Conservation (phyloP, 2,797 vertebrate species). For the Amazona finschi region DNA sequence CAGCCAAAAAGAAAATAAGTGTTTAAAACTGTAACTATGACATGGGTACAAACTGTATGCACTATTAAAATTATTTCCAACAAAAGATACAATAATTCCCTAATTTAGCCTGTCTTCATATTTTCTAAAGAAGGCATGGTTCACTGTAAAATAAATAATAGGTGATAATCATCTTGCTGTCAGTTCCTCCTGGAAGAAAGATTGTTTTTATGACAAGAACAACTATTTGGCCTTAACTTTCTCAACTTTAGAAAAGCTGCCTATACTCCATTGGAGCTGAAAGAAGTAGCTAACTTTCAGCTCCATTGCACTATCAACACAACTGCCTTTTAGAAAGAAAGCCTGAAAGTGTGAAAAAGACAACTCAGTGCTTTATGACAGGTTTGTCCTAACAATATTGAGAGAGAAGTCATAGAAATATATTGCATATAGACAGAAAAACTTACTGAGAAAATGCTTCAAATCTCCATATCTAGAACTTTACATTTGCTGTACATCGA, state of each 20-base stretch:
- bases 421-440: background rate
- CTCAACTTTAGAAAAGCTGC: background rate
- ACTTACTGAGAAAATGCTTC: background rate
- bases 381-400: background rate
- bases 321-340: background rate
- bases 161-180: background rate
- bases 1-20: slow-evolving; percentile 3
- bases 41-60: background rate
- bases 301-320: background rate
- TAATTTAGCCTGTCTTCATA: background rate
- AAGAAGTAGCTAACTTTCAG: background rate
- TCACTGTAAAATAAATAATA: background rate
- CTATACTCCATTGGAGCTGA: background rate
- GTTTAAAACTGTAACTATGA: background rate
- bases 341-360: background rate
- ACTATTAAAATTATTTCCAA: background rate
- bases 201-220: background rate
- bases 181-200: background rate
- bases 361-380: background rate
- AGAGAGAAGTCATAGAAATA: background rate
- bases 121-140: background rate
- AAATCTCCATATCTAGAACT: background rate
- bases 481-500: background rate
- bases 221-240: background rate
- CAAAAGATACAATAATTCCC: background rate